Base-by-base conservation (phyloP, 2,113 vertebrate species). In the Seriola aureovittata region DNA sequence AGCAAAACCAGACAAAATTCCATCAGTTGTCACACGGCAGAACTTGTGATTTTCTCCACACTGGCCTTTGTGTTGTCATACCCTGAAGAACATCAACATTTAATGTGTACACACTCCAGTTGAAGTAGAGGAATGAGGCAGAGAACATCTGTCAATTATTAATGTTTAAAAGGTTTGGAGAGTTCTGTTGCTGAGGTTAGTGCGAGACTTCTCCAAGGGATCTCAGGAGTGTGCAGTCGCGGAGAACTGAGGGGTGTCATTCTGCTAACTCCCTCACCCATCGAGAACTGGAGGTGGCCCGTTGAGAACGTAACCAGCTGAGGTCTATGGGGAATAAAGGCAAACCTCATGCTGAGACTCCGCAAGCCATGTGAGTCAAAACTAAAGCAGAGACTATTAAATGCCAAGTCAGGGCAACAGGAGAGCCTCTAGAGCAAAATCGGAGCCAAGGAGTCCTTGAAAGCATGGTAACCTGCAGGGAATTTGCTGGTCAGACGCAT, bases 81-180 rank as follows among this genome's bases (percentile, higher is more conserved):
- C 71, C 58, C 52, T 78, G 32, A 82, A 84, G 63, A 80, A 75
- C 91, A 93, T 91, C 73, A 92, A 93, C 85, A 92, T 91, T 89
- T 91, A 85, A 92, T 92, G 87, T 78, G 69, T 78, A 82, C 88
- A 91, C 82, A 85, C 85, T 91, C 71, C 80, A 48, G 71, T 40
- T 71, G 82, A 92, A 86, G 87, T 79, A 85, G 81, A 82, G 58
- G 77, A 80, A 78, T 42, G 14, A 59, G 48, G 75, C 66, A 87
- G 60, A 91, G 85, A 90, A 90, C 81, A 82, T 74, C 73, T 81
- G 89, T 96, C 90, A 94, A 95, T 95, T 93, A 95, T 95, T 95
- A 85, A 96, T 95, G 92, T 86, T 93, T 91, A 91, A 94, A 93
- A 92, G 90, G 92, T 90, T 92, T 87, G 36, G 84, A 85, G 90